These are phyloP conservation scores for Drymodes brunneopygia DNA, from an alignment of 2,113 vertebrate species.

Conservation along the genomic window DNA sequence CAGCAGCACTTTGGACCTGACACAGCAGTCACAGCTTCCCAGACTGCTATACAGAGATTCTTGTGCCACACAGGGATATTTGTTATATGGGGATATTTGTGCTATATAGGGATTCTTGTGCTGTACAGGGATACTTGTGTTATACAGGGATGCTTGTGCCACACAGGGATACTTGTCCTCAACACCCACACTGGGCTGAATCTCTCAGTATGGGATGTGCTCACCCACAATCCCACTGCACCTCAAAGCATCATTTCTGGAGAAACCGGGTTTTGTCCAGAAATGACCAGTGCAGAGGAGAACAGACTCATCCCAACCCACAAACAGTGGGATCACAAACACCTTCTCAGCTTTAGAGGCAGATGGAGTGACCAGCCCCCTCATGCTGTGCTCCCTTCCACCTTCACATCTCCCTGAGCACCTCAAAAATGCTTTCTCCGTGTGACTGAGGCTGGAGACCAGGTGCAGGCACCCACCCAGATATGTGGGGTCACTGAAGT, in stretches of 20 bases:
- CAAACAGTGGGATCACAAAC: background rate
- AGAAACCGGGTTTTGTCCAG: background rate
- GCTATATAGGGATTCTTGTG: too few relatives aligned
- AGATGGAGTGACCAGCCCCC: background rate
- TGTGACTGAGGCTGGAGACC: background rate
- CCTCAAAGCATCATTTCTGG: background rate
- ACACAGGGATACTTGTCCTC: rapidly evolving
- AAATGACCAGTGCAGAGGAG: background rate
- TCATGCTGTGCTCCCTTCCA: background rate
- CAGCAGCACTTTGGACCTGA: background rate
- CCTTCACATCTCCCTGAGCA: background rate
- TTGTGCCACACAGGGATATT: background rate
- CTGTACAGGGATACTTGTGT: background rate
- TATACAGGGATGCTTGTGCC: rapidly evolving
- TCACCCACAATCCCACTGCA: background rate
- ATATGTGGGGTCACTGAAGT: background rate
- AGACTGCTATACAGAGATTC: rapidly evolving
- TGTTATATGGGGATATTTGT: background rate
- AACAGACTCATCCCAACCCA: background rate
- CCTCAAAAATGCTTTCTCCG: background rate
- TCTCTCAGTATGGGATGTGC: background rate
- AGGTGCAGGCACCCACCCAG: background rate
- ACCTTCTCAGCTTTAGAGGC: background rate
- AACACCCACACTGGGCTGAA: too few relatives aligned
- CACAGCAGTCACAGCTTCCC: background rate